phyloP scores from a whole-genome alignment of 2,113 vertebrate species.

The Apaloderma vittatum region DNA sequence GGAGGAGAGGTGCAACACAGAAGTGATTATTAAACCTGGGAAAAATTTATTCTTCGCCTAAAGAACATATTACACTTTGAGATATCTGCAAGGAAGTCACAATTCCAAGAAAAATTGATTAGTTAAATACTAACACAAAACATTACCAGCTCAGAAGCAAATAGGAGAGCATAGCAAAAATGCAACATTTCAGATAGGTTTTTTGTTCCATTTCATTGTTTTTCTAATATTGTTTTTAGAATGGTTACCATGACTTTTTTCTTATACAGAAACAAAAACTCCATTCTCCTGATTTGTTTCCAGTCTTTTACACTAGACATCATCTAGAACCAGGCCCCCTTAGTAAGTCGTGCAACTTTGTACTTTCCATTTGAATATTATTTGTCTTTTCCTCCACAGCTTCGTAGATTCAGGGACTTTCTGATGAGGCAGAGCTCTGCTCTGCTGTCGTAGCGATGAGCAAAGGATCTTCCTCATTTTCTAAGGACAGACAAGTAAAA shows the following conservation, averaged over 20 bases:
- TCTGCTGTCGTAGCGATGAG: not conserved
- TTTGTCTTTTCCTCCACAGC: not conserved
- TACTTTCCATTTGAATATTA: not conserved
- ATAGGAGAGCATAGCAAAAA: not conserved
- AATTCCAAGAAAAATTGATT: not conserved
- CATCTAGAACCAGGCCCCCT: not conserved
- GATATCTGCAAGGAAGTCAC: not conserved
- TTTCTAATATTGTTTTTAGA: not conserved
- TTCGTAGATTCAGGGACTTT: not conserved
- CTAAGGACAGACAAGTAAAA: not conserved
- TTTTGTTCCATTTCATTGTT: not conserved
- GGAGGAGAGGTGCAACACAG: not conserved
- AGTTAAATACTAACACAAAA: not conserved
- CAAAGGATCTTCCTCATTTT: not conserved
- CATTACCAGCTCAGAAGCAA: not conserved
- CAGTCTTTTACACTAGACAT: not conserved
- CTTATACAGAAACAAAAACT: not conserved
- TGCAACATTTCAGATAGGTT: accelerated
- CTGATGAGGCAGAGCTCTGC: not conserved
- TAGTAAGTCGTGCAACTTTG: not conserved
- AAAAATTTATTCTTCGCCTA: not conserved
- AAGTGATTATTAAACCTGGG: not conserved
- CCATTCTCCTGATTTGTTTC: not conserved
- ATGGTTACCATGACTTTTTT: not conserved
- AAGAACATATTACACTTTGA: not conserved